These are phyloP conservation scores for Eidolon dupreanum DNA, from an alignment of 2,797 vertebrate species.

Conservation along the genomic window DNA sequence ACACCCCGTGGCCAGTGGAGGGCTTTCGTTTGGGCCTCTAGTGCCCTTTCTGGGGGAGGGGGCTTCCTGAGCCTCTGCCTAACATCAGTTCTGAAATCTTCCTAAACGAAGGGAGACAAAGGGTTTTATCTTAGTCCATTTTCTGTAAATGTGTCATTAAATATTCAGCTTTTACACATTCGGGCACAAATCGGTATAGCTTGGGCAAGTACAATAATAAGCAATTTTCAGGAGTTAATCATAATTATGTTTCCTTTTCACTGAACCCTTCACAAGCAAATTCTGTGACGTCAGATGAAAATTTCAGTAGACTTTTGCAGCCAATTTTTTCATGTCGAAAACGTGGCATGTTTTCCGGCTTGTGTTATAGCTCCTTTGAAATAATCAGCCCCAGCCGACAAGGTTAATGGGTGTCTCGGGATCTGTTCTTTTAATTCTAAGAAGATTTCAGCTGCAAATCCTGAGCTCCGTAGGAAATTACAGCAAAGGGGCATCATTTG, in stretches of 20 bases:
- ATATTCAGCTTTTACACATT: background rate
- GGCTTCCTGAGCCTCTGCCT: background rate
- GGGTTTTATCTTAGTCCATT: background rate
- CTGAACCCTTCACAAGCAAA: background rate
- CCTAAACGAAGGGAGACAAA: background rate
- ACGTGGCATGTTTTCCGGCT: background rate
- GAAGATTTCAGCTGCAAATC: background rate
- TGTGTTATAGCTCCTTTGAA: background rate
- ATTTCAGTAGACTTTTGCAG: background rate
- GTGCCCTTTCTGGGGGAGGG: background rate
- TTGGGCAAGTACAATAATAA: background rate
- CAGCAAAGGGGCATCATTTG: background rate
- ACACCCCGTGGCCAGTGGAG: accelerated
- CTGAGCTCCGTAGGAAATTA: background rate
- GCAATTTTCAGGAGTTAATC: background rate
- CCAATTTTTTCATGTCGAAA: background rate
- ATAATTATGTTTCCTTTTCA: background rate
- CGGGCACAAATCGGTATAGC: background rate
- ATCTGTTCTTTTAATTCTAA: slow-evolving; percentile 32
- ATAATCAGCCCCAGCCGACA: background rate
- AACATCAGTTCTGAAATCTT: background rate
- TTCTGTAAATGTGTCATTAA: background rate
- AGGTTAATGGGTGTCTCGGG: background rate
- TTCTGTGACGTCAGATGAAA: background rate
- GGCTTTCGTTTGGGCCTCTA: background rate